phyloP scores from a whole-genome alignment of 2,797 vertebrate genomes.

The Delichon dasypus region DNA sequence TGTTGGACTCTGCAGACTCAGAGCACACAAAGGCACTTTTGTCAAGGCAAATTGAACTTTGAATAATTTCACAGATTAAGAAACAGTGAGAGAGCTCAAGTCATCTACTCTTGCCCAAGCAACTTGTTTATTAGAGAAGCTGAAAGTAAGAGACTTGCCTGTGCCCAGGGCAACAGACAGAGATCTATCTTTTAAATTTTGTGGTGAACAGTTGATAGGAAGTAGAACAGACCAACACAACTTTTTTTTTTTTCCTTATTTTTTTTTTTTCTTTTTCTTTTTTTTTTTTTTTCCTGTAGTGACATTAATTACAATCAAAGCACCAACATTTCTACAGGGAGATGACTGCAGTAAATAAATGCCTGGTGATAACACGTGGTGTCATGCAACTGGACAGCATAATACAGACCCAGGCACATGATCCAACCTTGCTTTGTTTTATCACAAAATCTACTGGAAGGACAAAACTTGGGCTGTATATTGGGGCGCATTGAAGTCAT shows the following conservation, averaged over 20 bases:
- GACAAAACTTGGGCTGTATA: background rate
- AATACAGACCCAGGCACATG: background rate
- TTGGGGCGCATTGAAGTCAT: background rate
- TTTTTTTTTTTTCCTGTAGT: background rate
- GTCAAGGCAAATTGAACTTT: background rate
- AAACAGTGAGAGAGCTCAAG: background rate
- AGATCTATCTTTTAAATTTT: background rate
- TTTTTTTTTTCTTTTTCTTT: background rate
- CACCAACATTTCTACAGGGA: background rate
- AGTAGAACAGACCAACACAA: background rate
- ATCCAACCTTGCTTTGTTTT: background rate
- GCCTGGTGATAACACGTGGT: background rate
- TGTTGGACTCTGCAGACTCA: background rate
- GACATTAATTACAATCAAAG: background rate
- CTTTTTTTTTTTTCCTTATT: background rate
- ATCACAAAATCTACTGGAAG: background rate
- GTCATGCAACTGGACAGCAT: background rate
- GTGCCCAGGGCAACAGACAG: background rate
- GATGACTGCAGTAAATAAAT: background rate
- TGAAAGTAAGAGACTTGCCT: background rate
- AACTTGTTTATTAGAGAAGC: background rate
- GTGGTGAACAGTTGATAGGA: background rate
- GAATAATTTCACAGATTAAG: constrained; percentile 35
- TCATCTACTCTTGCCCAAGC: background rate
- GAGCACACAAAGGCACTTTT: constrained; percentile 26